Percentiles rank a stretch among this genome's conserved stretches.
Conservation (phyloP, 2,113 vertebrate genomes). For the Neoarius graeffei region DNA sequence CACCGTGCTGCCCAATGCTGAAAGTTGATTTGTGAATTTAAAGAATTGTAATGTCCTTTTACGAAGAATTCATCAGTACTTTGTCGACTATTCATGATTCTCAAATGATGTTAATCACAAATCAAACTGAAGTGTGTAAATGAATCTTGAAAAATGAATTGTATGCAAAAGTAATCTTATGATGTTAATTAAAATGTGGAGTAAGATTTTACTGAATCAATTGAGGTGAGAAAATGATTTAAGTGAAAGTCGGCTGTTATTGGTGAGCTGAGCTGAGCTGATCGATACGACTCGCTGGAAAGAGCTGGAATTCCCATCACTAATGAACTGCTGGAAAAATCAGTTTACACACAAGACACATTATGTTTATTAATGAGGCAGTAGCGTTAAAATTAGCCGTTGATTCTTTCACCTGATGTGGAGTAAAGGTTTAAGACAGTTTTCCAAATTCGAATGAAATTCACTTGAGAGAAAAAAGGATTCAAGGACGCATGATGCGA, state of each 20-base stretch:
- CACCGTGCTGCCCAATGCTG: too few species aligned
- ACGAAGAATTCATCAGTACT: not conserved
- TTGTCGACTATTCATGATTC: not conserved
- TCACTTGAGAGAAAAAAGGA: not conserved
- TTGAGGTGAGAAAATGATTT: too few species aligned
- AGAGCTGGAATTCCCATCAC: too few species aligned
- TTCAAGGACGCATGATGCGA: too few species aligned
- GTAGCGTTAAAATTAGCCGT: not conserved
- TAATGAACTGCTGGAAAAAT: too few species aligned
- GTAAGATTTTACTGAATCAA: not conserved
- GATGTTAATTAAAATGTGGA: not conserved
- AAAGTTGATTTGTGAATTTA: too few species aligned
- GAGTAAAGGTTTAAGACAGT: not conserved
- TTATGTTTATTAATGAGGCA: not conserved
- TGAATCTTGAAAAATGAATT: not conserved
- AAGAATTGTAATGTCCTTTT: too few species aligned
- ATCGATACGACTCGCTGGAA: too few species aligned
- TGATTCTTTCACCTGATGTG: not conserved
- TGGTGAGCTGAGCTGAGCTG: too few species aligned
- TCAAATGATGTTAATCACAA: too few species aligned
- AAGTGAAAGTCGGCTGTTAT: not conserved
- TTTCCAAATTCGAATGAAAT: not conserved
- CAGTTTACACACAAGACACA: not conserved
- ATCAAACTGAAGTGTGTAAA: not conserved
- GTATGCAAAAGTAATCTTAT: not conserved